Evolutionary conservation across 2,797 vertebrate species (phyloP).

Genomic region (Rhinoraja longicauda): DNA sequence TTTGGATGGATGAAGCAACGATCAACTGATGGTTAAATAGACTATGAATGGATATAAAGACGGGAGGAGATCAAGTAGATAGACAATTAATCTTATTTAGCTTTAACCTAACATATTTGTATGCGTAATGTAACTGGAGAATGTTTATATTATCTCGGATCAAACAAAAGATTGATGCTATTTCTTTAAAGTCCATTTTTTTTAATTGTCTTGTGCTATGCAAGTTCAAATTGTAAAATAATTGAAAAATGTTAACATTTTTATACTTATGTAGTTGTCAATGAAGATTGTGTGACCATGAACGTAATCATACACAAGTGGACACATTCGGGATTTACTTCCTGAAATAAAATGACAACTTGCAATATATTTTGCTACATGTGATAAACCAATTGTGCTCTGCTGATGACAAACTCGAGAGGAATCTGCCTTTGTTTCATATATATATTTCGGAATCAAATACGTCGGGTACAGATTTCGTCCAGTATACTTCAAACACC

Average conservation of each 20-base stretch:
- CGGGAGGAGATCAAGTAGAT: too few species aligned
- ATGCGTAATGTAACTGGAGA: too few species aligned
- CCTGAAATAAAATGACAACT: background rate
- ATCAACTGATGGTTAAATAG: too few species aligned
- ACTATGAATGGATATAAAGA: too few species aligned
- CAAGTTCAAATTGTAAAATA: too few species aligned
- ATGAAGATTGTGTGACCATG: background rate
- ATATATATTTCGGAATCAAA: background rate
- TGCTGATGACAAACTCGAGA: background rate
- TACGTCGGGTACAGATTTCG: background rate
- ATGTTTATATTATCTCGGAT: too few species aligned
- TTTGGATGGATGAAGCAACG: too few species aligned
- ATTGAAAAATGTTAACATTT: background rate
- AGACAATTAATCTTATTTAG: too few species aligned
- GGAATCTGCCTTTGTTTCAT: background rate
- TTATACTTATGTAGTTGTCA: background rate
- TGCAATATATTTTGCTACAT: background rate
- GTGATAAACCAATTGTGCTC: background rate
- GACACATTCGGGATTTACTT: background rate
- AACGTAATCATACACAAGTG: background rate
- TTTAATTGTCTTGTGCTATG: too few species aligned
- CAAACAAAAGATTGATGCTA: too few species aligned
- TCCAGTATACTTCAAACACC: background rate
- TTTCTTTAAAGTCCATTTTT: too few species aligned
- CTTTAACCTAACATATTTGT: too few species aligned